Conservation (phyloP, 2,113 vertebrate species). For the Lophotis ruficrista region DNA sequence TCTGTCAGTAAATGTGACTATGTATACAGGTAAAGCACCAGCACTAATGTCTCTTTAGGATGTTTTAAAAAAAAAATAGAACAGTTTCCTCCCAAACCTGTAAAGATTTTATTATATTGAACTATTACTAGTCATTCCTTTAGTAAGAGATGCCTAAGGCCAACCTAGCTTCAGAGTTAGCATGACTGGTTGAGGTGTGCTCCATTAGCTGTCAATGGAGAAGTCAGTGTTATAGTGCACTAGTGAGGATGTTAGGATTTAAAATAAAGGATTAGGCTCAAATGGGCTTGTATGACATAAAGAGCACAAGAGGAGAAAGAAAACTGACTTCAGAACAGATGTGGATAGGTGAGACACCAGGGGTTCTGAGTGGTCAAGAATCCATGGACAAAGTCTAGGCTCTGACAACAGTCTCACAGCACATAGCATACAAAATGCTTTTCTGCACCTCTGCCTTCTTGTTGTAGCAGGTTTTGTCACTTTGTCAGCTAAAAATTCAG, state of each 20-base stretch:
- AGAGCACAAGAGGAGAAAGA: not conserved
- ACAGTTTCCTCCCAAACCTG: not conserved
- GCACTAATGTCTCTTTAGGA: not conserved
- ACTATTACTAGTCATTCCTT: not conserved
- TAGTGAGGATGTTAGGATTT: not conserved
- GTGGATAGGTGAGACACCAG: not conserved
- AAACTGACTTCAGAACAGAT: not conserved
- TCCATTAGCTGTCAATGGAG: not conserved
- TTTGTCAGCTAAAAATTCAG: not conserved
- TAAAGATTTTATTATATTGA: not conserved
- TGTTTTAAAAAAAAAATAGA: not conserved
- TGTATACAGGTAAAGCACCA: not conserved
- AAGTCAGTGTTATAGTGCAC: not conserved
- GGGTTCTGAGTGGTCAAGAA: not conserved
- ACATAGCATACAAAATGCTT: not conserved
- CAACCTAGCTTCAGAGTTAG: not conserved
- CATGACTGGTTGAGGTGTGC: not conserved
- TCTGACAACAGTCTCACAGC: not conserved
- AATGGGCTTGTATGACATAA: not conserved
- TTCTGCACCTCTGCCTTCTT: not conserved
- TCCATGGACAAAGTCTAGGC: not conserved
- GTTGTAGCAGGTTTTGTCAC: not conserved
- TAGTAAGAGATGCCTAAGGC: not conserved
- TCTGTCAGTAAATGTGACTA: not conserved
- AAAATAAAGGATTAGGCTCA: not conserved